Evolutionary conservation across 1,140 invertebrate species (phyloP).

Genomic region (Drosophila bifasciata): DNA sequence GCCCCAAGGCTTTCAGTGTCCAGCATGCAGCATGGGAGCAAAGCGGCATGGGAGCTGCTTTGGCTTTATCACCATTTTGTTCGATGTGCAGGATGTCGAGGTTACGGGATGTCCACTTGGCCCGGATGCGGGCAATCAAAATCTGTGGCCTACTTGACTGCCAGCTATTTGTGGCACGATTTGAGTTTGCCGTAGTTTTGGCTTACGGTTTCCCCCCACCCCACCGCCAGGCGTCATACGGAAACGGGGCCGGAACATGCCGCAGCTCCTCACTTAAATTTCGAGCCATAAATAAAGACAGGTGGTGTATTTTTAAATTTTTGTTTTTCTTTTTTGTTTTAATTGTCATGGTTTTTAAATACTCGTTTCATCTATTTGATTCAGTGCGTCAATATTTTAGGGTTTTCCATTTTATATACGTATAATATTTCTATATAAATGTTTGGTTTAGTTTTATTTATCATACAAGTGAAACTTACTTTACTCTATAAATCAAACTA

Average conservation of each 20-base stretch:
- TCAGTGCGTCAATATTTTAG: slow-evolving; percentile 80
- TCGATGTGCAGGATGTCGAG: slow-evolving; percentile 11
- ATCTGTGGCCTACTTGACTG: slow-evolving; percentile 34
- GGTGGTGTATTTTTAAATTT: slow-evolving; percentile 39
- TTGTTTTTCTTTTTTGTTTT: slow-evolving; percentile 64
- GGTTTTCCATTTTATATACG: slow-evolving; percentile 50
- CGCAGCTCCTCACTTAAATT: neutral
- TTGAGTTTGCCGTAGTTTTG: slow-evolving; percentile 39
- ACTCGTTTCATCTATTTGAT: slow-evolving; percentile 83
- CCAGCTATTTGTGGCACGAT: slow-evolving; percentile 47
- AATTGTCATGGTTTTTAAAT: slow-evolving; percentile 77
- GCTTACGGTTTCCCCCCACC: slow-evolving; percentile 19
- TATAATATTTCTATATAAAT: slow-evolving; percentile 68
- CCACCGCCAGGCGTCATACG: slow-evolving; percentile 24
- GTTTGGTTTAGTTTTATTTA: slow-evolving; percentile 63
- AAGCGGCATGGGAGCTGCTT: slow-evolving; percentile 18
- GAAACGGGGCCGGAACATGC: neutral
- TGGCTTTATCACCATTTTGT: slow-evolving; percentile 58
- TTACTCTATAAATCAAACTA: slow-evolving; percentile 33
- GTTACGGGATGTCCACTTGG: slow-evolving; percentile 38
- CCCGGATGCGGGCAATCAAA: slow-evolving; percentile 61
- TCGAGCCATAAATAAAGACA: slow-evolving; percentile 11
- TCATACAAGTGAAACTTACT: slow-evolving; percentile 78
- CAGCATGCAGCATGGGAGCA: no score
- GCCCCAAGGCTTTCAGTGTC: slow-evolving; percentile 14